A percentile compares a stretch with the other conserved stretches of the same genome.
These are phyloP conservation scores for Neogale vison DNA, from an alignment of 2,113 vertebrate species.

Conservation along the genomic window DNA sequence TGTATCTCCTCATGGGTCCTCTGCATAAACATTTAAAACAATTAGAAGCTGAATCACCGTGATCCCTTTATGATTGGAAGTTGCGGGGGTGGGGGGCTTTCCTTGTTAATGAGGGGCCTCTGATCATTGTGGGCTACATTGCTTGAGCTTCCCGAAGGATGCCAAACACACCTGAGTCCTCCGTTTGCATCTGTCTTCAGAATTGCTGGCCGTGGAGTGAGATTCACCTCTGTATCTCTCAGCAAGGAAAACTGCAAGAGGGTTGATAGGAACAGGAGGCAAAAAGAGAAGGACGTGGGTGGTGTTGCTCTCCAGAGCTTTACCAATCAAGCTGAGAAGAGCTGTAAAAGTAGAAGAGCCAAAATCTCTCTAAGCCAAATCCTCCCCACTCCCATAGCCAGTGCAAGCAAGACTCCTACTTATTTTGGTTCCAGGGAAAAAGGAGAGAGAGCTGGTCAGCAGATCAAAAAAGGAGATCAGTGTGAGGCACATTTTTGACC, in stretches of 20 bases:
- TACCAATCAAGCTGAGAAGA: conserved; percentile 71
- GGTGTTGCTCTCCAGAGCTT: conserved; percentile 63
- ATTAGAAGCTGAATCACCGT: conserved; percentile 43
- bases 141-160: neutral
- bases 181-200: neutral
- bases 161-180: neutral
- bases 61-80: neutral
- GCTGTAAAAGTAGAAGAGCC: conserved; percentile 16
- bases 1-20: conserved; percentile 39
- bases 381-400: neutral
- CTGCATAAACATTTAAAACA: conserved; percentile 68
- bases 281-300: conserved; percentile 59
- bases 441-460: neutral
- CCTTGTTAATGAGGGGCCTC: neutral
- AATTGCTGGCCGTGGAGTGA: neutral
- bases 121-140: neutral
- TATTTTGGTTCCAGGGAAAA: neutral
- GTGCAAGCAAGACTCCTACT: neutral
- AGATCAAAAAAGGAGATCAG: neutral
- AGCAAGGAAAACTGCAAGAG: conserved; percentile 26
- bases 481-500: neutral
- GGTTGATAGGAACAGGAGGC: conserved; percentile 60
- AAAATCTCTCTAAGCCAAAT: conserved; percentile 46
- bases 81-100: neutral
- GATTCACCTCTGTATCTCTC: conserved; percentile 31